Percentiles rank a stretch among this genome's conserved stretches.
These are phyloP conservation scores for Drosophila funebris DNA, from an alignment of 1,140 invertebrate species.

Conservation along the genomic window DNA sequence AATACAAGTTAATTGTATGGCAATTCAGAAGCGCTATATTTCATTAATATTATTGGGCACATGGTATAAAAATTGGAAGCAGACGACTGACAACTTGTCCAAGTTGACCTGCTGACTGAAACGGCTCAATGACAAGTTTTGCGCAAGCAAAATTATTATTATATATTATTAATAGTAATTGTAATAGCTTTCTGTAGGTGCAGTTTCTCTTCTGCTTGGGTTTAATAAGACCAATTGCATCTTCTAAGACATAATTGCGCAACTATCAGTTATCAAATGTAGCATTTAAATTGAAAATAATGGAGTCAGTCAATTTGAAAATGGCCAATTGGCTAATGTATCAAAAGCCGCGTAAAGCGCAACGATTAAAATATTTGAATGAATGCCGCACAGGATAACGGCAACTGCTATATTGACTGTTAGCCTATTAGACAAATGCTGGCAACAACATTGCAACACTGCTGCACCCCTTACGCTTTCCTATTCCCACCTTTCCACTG, in stretches of 20 bases:
- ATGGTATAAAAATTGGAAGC: background rate
- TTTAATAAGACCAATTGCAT: too few relatives aligned
- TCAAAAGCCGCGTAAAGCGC: constrained; percentile 18
- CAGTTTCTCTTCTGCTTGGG: too few relatives aligned
- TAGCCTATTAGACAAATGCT: background rate
- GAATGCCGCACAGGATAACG: constrained; percentile 43
- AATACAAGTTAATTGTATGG: background rate
- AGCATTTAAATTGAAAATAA: too few relatives aligned
- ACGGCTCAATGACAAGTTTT: too few relatives aligned
- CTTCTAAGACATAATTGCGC: too few relatives aligned
- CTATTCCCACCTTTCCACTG: background rate
- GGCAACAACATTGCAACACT: constrained; percentile 8
- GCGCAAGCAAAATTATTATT: too few relatives aligned
- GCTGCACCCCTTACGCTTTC: too few relatives aligned
- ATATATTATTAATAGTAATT: too few relatives aligned
- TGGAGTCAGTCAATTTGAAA: background rate
- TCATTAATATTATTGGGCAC: too few relatives aligned
- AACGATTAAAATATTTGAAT: constrained; percentile 45
- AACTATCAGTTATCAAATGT: too few relatives aligned
- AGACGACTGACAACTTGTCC: background rate
- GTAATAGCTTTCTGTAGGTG: too few relatives aligned
- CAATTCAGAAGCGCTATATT: background rate
- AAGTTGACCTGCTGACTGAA: too few relatives aligned
- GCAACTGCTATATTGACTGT: background rate
- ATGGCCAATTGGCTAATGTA: background rate